Conservation (phyloP, 2,888 invertebrate genomes). For the Xanthorhoe spadicearia region DNA sequence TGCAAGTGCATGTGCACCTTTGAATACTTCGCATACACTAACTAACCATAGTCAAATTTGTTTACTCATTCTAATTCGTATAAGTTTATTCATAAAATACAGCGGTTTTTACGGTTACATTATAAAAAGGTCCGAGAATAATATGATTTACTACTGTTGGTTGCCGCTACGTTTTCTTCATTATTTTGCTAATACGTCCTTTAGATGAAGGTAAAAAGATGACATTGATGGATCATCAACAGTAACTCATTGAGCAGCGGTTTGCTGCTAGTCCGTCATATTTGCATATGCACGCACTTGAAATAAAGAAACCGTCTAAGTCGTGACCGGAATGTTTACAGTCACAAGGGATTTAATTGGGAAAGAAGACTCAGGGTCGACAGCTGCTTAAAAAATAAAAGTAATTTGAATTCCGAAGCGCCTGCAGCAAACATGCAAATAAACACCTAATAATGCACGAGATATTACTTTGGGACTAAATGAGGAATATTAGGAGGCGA, state of each 20-base stretch:
- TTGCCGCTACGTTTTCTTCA: constrained; percentile 16
- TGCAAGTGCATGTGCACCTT: background rate
- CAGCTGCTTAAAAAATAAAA: constrained; percentile 18
- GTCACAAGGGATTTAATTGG: constrained; percentile 14
- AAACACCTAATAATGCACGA: constrained; percentile 38
- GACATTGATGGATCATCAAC: constrained; percentile 71
- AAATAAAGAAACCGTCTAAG: constrained; percentile 50
- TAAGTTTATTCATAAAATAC: background rate
- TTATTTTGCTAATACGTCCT: constrained; percentile 37
- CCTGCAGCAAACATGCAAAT: constrained; percentile 31
- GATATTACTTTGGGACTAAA: constrained; percentile 42
- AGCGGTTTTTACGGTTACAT: background rate
- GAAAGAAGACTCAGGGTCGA: constrained; percentile 5
- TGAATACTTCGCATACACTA: background rate
- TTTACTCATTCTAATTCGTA: too few relatives aligned
- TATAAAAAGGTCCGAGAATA: background rate
- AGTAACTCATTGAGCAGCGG: constrained; percentile 52
- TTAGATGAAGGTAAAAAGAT: constrained; percentile 51
- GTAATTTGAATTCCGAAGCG: constrained; percentile 21
- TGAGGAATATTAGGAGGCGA: constrained; percentile 53
- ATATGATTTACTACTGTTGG: constrained; percentile 11
- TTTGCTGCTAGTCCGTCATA: constrained; percentile 49
- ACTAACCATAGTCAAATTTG: background rate
- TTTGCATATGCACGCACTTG: constrained; percentile 58
- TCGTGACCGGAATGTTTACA: constrained; percentile 49